Evolutionary conservation across 2,113 vertebrate species (phyloP), one percentile per base, ranked within the genome.

Genomic region (Progne subis): DNA sequence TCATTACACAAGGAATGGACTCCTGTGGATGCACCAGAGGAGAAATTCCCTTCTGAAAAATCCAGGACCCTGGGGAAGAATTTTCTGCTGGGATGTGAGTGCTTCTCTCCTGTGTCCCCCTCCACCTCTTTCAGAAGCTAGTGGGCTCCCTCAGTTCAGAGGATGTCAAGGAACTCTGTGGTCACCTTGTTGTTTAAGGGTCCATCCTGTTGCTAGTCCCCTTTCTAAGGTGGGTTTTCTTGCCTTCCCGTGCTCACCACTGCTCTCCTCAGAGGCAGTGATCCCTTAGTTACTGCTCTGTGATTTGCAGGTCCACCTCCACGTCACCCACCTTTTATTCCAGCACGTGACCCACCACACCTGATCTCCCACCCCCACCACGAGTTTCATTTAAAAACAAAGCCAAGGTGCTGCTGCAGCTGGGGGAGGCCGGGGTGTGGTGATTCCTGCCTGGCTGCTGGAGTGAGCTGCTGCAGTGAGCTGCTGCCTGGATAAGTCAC

Each of bases 401-500:
- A 87, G n/a, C 25, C 6, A 9, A 28, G 72, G 31, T 59, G 63
- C 52, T 52, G 21, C 23, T 49, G 39, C 46, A 59, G 29, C 80
- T 24, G 78, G 1, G 4, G 75, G 43, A 61, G 57, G 50, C 18
- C 0, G 1, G 82, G 82, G 64, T 0, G 68, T 94, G 91, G 93
- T 37, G 64, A 4, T 32, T 47, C 47, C 76, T 64, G 70, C 52
- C 50, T 87, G 23, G 31, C 69, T 55, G 47, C 41, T 41, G 18
- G 11, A 29, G 43, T 0, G 16, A 70, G 47, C 74, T 68, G 70
- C 82, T 68, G 11, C 75, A 29, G 43, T 0, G 16, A 70, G 47
- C 74, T 68, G 70, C 82, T 68, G 11, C 75, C 52, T 75, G 94
- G 93, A 95, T 96, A 95, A 96, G 89, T 83, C 52, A 21, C 28